Percentiles rank a stretch among this genome's conserved stretches.
These are phyloP conservation scores for Netelia fuscicornis DNA, from an alignment of 2,888 invertebrate genomes.

Conservation along the genomic window DNA sequence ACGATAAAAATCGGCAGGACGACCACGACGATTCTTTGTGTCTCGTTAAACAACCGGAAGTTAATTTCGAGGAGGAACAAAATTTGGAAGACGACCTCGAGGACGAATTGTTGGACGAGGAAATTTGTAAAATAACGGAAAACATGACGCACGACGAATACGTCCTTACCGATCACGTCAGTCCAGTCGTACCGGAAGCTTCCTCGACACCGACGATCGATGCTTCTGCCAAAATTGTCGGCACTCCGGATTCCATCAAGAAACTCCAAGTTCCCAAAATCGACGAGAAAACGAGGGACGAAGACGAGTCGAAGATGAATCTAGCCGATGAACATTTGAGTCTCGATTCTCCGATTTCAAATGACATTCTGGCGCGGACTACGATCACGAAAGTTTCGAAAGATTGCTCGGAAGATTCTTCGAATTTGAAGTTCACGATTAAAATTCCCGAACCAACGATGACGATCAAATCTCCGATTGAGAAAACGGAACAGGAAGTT, in stretches of 20 bases:
- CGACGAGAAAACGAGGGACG: background rate
- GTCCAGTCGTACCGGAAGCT: conserved; percentile 75
- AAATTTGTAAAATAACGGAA: conserved; percentile 83
- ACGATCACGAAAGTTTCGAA: conserved; percentile 31
- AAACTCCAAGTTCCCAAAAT: conserved; percentile 20
- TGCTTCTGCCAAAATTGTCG: conserved; percentile 12
- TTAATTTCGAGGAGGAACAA: conserved; percentile 48
- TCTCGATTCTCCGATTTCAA: conserved; percentile 69
- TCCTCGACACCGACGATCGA: conserved; percentile 73
- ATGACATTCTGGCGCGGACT: conserved; percentile 5
- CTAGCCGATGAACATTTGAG: conserved; percentile 78
- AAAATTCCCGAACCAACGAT: conserved; percentile 25
- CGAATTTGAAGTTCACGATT: background rate
- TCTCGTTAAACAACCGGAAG: conserved; percentile 17
- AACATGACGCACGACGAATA: conserved; percentile 84
- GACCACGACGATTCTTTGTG: background rate
- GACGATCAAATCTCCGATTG: conserved; percentile 12
- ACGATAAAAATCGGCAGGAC: conserved; percentile 2
- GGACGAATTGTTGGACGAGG: conserved; percentile 82
- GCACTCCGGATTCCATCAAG: conserved; percentile 46
- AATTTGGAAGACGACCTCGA: conserved; percentile 77
- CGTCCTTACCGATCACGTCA: conserved; percentile 82
- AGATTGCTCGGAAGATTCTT: conserved; percentile 32
- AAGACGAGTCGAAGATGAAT: conserved; percentile 67
- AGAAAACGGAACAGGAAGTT: background rate